These are phyloP conservation scores for Scaptomyza cyrtandrae DNA, from an alignment of 2,888 invertebrate genomes.

Conservation along the genomic window DNA sequence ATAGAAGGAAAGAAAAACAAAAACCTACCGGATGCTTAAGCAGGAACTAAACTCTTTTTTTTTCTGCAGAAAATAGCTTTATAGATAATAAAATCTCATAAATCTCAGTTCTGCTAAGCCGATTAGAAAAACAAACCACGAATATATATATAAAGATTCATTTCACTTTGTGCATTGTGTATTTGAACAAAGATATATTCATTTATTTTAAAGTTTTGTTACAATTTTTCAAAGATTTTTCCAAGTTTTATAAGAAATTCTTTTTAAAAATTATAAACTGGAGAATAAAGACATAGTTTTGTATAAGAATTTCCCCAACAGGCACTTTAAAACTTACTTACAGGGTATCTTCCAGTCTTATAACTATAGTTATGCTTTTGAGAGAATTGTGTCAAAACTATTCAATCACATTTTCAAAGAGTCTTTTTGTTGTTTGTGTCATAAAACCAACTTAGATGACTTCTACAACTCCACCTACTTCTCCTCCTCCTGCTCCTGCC, in stretches of 20 bases:
- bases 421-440: constrained; percentile 47
- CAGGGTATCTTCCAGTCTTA: neutral
- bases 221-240: too few species aligned
- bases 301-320: neutral
- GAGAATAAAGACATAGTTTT: too few species aligned
- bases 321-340: neutral
- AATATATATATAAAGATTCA: too few species aligned
- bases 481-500: neutral
- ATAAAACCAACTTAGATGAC: constrained; percentile 41
- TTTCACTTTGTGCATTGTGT: too few species aligned
- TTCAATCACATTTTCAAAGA: constrained; percentile 18
- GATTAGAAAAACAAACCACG: too few species aligned
- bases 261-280: too few species aligned
- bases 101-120: neutral
- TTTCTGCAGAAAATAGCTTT: constrained; percentile 10
- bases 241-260: too few species aligned
- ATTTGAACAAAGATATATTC: too few species aligned
- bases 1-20: neutral
- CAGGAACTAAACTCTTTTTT: constrained; percentile 40
- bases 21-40: constrained; percentile 27
- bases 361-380: neutral
- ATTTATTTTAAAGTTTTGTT: too few species aligned
- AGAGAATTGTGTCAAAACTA: constrained; percentile 1
- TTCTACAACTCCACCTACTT: neutral
- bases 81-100: constrained; percentile 27